A percentile compares a stretch with the other conserved stretches of the same genome.
phyloP scores from a whole-genome alignment of 2,888 invertebrate genomes.

The Chouioia cunea region DNA sequence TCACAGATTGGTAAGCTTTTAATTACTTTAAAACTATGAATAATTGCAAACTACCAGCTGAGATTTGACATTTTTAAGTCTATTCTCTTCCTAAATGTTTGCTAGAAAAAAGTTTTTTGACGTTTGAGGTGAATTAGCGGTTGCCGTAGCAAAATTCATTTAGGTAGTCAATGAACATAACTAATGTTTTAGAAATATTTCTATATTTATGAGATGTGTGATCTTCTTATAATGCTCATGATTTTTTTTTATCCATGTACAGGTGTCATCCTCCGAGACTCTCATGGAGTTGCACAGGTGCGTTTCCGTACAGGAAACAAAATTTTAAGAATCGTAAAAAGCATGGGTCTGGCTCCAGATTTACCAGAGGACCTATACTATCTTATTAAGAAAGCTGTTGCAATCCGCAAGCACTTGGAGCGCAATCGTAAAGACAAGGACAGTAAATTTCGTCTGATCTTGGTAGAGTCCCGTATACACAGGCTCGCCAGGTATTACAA shows the following conservation, averaged over 20 bases:
- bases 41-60: constrained; percentile 52
- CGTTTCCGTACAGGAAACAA: constrained; percentile 99
- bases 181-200: not conserved
- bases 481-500: constrained; percentile 99
- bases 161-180: constrained; percentile 52
- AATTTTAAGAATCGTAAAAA: constrained; percentile 97
- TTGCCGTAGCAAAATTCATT: constrained; percentile 42
- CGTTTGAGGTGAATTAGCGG: constrained; percentile 51
- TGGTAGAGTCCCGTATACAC: constrained; percentile 99
- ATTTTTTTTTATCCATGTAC: constrained; percentile 53
- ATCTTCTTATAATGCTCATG: no score
- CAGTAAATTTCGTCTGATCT: constrained; percentile 98
- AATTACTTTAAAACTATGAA: constrained; percentile 5
- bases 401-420: constrained; percentile 99
- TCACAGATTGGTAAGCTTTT: constrained; percentile 93
- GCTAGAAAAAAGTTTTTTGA: constrained; percentile 49
- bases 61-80: constrained; percentile 42
- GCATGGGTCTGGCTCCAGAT: constrained; percentile 96
- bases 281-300: constrained; percentile 98
- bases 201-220: not conserved
- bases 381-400: constrained; percentile 99
- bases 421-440: constrained; percentile 98
- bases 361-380: constrained; percentile 99
- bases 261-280: constrained; percentile 99
- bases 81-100: constrained; percentile 51